Percentiles rank a stretch among this genome's conserved stretches.
Conservation (phyloP, 2,888 invertebrate species). For the Agrochola circellaris region DNA sequence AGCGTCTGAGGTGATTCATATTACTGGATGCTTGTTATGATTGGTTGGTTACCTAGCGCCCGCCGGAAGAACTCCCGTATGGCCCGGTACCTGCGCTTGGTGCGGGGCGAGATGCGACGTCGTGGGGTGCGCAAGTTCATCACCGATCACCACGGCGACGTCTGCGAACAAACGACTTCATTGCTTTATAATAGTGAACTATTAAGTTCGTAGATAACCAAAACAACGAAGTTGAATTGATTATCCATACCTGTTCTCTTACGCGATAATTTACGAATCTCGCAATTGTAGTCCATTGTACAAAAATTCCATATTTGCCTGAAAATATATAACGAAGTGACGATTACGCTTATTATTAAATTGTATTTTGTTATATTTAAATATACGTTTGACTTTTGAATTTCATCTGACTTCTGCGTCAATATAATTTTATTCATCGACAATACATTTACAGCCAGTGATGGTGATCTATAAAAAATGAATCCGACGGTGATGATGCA, state of each 20-base stretch:
- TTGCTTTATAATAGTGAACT: background rate
- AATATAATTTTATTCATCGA: slow-evolving; percentile 51
- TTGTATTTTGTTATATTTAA: slow-evolving; percentile 75
- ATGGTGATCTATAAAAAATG: slow-evolving; percentile 20
- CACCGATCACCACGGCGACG: slow-evolving; percentile 67
- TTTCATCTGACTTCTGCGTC: slow-evolving; percentile 75
- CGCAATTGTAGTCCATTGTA: slow-evolving; percentile 62
- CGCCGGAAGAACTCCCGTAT: slow-evolving; percentile 83
- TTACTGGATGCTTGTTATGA: background rate
- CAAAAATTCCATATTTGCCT: slow-evolving; percentile 70
- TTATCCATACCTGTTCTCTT: slow-evolving; percentile 24
- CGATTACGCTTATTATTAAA: slow-evolving; percentile 80
- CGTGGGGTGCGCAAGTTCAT: slow-evolving; percentile 85
- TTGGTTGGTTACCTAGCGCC: slow-evolving; percentile 76
- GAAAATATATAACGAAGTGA: slow-evolving; percentile 62
- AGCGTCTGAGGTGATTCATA: background rate
- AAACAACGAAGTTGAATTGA: background rate
- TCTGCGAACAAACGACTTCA: slow-evolving; percentile 45
- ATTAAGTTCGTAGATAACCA: background rate
- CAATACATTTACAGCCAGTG: slow-evolving; percentile 55
- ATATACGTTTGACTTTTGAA: slow-evolving; percentile 83
- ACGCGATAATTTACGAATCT: slow-evolving; percentile 60
- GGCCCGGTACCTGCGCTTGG: slow-evolving; percentile 81
- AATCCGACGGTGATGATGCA: no score
- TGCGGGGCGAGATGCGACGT: slow-evolving; percentile 85